Evolutionary conservation across 1,140 invertebrate genomes (phyloP).

Genomic region (Eupristina koningsbergeri): DNA sequence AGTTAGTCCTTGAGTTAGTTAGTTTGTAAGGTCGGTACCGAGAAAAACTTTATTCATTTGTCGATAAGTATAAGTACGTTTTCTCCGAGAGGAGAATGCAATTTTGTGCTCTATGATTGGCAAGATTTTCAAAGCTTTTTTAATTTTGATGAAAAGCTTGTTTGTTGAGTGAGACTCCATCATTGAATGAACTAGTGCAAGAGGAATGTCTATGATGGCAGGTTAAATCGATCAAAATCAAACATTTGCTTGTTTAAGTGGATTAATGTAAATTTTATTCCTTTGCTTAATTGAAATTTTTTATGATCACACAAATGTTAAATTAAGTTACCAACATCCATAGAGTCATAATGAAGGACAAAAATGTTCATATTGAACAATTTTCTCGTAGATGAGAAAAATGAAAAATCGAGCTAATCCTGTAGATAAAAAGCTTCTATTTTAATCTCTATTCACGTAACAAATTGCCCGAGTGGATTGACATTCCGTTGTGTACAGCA

Average conservation of each 20-base stretch:
- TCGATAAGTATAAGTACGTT: neutral
- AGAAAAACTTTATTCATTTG: neutral
- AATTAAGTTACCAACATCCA: neutral
- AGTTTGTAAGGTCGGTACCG: too few species aligned
- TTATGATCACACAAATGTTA: neutral
- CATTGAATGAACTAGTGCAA: neutral
- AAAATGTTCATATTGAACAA: constrained; percentile 4
- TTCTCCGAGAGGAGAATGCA: neutral
- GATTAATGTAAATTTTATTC: too few species aligned
- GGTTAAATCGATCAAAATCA: neutral
- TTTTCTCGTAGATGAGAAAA: constrained; percentile 15
- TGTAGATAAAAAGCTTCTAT: constrained; percentile 11
- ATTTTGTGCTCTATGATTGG: neutral
- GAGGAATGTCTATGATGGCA: too few species aligned
- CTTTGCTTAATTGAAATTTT: neutral
- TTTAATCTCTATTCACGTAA: constrained; percentile 9
- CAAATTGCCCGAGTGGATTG: neutral
- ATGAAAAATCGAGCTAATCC: constrained; percentile 10
- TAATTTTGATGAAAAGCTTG: neutral
- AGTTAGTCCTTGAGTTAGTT: neutral
- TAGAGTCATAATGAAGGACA: neutral
- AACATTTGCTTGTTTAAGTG: neutral
- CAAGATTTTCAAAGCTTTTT: neutral
- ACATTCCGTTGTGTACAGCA: neutral
- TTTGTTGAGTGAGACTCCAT: neutral